phyloP scores from a whole-genome alignment of 2,797 vertebrate genomes.

The Triplophysa bombifrons region DNA sequence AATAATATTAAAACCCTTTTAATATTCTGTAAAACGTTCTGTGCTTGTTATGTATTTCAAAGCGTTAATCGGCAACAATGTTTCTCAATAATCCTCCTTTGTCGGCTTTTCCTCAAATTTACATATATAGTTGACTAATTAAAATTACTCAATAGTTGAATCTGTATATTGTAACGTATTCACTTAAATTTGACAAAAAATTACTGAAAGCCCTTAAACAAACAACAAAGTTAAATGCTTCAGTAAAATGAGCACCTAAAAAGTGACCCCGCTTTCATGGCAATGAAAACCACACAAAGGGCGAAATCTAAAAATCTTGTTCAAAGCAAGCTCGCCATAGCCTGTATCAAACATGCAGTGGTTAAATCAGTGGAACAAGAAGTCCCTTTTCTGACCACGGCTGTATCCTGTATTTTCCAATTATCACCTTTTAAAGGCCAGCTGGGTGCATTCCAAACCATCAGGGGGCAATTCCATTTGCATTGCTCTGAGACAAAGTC shows the following conservation, averaged over 20 bases:
- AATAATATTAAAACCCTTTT: too few relatives aligned
- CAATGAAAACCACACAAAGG: conserved; percentile 16
- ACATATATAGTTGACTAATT: neutral
- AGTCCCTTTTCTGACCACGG: conserved; percentile 90
- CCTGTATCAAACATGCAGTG: conserved; percentile 62
- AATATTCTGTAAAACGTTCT: too few relatives aligned
- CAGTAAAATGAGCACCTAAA: conserved; percentile 2
- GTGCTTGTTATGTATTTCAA: neutral
- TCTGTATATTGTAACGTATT: neutral
- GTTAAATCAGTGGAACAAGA: conserved; percentile 83
- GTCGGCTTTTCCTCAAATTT: neutral
- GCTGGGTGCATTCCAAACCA: conserved; percentile 99
- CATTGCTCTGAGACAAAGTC: conserved; percentile 98
- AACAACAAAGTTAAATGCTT: neutral
- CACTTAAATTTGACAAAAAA: neutral
- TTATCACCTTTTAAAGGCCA: conserved; percentile 99
- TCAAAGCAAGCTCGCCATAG: conserved; percentile 43
- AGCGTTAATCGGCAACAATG: neutral
- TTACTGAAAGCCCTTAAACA: neutral
- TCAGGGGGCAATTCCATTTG: conserved; percentile 99
- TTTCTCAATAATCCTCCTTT: neutral
- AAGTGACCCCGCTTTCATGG: conserved; percentile 8
- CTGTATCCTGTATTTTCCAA: conserved; percentile 99
- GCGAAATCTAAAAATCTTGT: conserved; percentile 43
- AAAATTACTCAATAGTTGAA: neutral